Percentiles rank a stretch among this genome's conserved stretches.
These are phyloP conservation scores for Holocentrus rufus DNA, from an alignment of 2,797 vertebrate species.

Conservation along the genomic window DNA sequence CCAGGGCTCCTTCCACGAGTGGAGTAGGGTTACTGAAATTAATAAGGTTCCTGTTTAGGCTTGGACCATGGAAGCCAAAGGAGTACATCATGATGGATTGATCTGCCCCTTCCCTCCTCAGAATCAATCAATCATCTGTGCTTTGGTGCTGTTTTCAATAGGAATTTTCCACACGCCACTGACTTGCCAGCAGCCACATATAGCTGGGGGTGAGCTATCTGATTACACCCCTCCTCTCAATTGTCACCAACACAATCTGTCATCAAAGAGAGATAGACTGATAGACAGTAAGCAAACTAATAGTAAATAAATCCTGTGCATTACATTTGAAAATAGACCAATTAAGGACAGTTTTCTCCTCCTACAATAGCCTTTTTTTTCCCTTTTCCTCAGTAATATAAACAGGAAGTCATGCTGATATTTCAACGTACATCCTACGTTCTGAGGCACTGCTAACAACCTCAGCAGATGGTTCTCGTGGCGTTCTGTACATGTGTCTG, in stretches of 20 bases:
- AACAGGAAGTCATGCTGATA: conserved; percentile 10
- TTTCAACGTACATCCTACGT: conserved; percentile 17
- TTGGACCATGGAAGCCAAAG: conserved; percentile 59
- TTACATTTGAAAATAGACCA: conserved; percentile 1
- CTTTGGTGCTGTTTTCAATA: conserved; percentile 70
- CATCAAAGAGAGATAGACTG: conserved; percentile 43
- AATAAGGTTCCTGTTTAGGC: conserved; percentile 60
- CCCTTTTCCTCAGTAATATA: neutral
- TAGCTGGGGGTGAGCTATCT: conserved; percentile 61
- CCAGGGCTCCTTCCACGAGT: conserved; percentile 38
- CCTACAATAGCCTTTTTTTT: neutral
- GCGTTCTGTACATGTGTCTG: conserved; percentile 44
- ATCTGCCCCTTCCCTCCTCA: conserved; percentile 72
- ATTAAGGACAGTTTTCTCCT: neutral
- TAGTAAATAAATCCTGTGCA: conserved; percentile 13
- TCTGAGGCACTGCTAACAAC: conserved; percentile 16
- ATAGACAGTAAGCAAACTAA: conserved; percentile 22
- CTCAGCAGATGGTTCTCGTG: conserved; percentile 51
- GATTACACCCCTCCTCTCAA: conserved; percentile 52
- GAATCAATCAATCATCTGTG: conserved; percentile 80
- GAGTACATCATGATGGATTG: conserved; percentile 78
- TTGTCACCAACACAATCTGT: conserved; percentile 54
- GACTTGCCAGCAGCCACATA: conserved; percentile 45
- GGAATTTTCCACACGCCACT: conserved; percentile 60
- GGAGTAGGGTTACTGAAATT: conserved; percentile 59